Conservation (phyloP, 1,140 invertebrate genomes). For the Zophobas morio region DNA sequence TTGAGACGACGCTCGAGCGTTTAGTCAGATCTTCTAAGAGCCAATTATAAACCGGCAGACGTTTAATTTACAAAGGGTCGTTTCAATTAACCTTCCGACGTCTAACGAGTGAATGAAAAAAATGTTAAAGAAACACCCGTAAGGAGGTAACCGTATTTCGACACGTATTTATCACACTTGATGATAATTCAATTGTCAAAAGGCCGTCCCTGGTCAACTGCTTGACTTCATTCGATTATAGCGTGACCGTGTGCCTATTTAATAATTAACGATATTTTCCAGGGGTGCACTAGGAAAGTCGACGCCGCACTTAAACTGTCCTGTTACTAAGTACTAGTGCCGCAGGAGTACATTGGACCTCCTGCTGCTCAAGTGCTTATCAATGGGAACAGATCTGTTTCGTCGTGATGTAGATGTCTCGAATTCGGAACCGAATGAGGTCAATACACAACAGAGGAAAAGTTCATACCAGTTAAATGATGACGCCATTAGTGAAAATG, state of each 20-base stretch:
- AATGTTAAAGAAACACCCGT: conserved; percentile 8
- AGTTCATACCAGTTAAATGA: neutral
- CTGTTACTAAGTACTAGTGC: conserved; percentile 92
- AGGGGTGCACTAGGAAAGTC: too few relatives aligned
- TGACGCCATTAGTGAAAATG: neutral
- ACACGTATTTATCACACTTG: conserved; percentile 12
- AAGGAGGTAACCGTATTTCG: conserved; percentile 27
- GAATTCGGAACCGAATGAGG: neutral
- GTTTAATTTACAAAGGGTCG: conserved; percentile 58
- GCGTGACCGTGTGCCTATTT: neutral
- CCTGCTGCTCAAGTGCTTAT: conserved; percentile 92
- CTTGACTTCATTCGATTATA: conserved; percentile 8
- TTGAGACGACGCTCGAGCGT: conserved; percentile 14
- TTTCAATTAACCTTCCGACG: conserved; percentile 56
- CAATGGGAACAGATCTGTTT: conserved; percentile 73
- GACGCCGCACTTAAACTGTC: conserved; percentile 62
- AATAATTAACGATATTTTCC: neutral
- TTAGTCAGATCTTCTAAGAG: conserved; percentile 35
- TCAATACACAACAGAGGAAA: neutral
- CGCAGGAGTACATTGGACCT: conserved; percentile 86
- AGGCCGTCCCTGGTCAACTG: conserved; percentile 28
- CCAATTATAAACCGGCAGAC: conserved; percentile 52
- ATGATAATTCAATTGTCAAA: conserved; percentile 36
- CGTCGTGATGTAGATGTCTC: neutral
- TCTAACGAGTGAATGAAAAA: conserved; percentile 36